Evolutionary conservation across 2,797 vertebrate species (phyloP), one percentile per base, ranked within the genome.

Genomic region (Ctenochaetus hawaiiensis): DNA sequence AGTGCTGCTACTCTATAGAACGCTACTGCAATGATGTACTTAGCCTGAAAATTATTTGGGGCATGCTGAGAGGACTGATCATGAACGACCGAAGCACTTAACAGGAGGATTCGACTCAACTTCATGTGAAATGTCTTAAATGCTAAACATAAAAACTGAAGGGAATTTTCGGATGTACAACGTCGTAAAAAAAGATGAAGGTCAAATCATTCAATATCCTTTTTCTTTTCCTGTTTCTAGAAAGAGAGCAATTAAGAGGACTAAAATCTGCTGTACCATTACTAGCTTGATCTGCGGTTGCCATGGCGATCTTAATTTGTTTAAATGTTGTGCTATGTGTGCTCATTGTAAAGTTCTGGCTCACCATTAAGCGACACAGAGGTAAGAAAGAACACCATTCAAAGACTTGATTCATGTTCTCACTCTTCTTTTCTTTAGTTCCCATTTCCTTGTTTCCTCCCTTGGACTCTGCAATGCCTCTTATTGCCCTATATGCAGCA

Each of bases 1-100:
- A 81, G 64, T 11, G 64, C 79, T 86, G 71, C 77, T 84, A 41
- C 85, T 87, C 68, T 80, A 79, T 83, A 72, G 83, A 67, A 60
- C 61, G 51, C 48, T 61, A 58, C 73, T 62, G 72, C 72, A 62
- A 44, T 39, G 47, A 70, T 52, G 56, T 34, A 41, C 67, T 41
- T 20, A 14, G 64, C 37, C 61, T 70, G 64, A 83, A 64, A 83
- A 77, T 73, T 77, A 81, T 82, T 83, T 60, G 77, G 78, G 61
- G 81, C 47, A 59, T 1, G 54, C 48, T 10, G 69, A 85, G 67
- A 74, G 56, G 67, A 72, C 37, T 8, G 61, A 75, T 44, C 18
- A 23, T 48, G 59, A 84, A 74, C 72, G 53, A 17, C 22, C 39
- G 8, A 41, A 17, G 45, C 26, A 18, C 18, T 78, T 47, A 22